phyloP scores from a whole-genome alignment of 2,888 invertebrate genomes.

The Cryptophagus acutangulus region DNA sequence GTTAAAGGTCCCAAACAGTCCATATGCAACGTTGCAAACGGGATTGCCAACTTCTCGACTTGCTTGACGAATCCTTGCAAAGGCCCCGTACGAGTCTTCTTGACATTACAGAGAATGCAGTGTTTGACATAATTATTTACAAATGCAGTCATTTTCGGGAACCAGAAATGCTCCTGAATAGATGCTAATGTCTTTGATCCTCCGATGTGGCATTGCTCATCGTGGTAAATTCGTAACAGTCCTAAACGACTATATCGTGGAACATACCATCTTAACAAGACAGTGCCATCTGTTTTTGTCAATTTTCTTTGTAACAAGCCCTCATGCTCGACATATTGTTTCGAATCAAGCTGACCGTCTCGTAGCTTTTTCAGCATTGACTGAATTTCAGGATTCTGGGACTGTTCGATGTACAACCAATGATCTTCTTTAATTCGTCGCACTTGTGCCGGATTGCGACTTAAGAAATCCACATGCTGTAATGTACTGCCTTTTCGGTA shows the following conservation, averaged over 20 bases:
- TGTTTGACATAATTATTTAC: constrained; percentile 28
- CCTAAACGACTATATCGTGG: constrained; percentile 32
- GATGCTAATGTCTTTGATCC: constrained; percentile 34
- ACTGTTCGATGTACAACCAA: constrained; percentile 18
- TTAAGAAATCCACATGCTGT: constrained; percentile 22
- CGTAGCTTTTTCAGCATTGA: constrained; percentile 11
- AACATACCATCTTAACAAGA: constrained; percentile 37
- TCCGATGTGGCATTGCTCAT: constrained; percentile 41
- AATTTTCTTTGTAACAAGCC: too few species aligned
- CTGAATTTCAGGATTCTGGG: constrained; percentile 10
- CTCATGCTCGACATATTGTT: background rate
- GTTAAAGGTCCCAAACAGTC: constrained; percentile 28
- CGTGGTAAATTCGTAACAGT: constrained; percentile 31
- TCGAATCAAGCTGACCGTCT: constrained; percentile 10
- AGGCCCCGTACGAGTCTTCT: constrained; percentile 11
- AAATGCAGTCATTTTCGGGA: constrained; percentile 16
- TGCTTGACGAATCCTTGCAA: constrained; percentile 18
- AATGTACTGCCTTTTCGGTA: constrained; percentile 17
- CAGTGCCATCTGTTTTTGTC: too few species aligned
- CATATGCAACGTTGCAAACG: constrained; percentile 16
- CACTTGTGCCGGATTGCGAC: constrained; percentile 18
- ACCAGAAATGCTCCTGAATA: constrained; percentile 26
- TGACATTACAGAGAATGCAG: constrained; percentile 14
- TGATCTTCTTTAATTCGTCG: constrained; percentile 15
- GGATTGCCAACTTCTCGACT: constrained; percentile 13